These are phyloP conservation scores for Cyphomyrus discorhynchus DNA, from an alignment of 2,113 vertebrate genomes.

Conservation along the genomic window DNA sequence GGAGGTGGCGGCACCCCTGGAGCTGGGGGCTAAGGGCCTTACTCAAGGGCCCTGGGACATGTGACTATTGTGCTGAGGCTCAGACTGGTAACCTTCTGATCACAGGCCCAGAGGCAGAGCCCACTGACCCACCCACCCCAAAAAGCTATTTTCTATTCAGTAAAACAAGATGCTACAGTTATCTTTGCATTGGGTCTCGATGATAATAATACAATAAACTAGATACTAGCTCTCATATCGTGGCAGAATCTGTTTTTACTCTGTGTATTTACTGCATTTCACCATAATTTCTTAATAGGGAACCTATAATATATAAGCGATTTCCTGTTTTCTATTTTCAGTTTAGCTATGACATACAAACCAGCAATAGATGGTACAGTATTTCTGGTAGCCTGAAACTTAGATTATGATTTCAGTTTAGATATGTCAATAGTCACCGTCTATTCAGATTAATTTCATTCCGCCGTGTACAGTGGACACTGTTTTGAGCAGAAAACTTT, in stretches of 20 bases:
- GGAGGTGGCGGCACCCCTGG: background rate
- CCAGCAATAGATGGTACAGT: constrained; percentile 30
- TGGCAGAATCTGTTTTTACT: background rate
- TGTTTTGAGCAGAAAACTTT: background rate
- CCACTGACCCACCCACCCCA: background rate
- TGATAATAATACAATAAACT: background rate
- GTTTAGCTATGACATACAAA: constrained; percentile 28
- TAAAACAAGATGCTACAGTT: background rate
- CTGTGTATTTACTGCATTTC: background rate
- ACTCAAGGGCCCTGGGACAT: background rate
- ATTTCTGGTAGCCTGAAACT: constrained; percentile 3
- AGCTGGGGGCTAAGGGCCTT: background rate
- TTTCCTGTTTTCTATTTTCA: constrained; percentile 39
- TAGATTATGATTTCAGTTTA: background rate
- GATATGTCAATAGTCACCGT: background rate
- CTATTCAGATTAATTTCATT: background rate
- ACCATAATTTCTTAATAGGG: constrained; percentile 17
- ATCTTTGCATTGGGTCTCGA: background rate
- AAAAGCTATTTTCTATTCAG: background rate
- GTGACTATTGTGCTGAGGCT: background rate
- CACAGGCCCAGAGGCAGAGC: background rate
- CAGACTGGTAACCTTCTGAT: background rate
- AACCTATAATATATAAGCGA: constrained; percentile 23
- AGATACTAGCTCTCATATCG: background rate
- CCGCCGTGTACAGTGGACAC: background rate